Base-by-base conservation (phyloP, 1,140 invertebrate genomes). In the Aphidius ervi region DNA sequence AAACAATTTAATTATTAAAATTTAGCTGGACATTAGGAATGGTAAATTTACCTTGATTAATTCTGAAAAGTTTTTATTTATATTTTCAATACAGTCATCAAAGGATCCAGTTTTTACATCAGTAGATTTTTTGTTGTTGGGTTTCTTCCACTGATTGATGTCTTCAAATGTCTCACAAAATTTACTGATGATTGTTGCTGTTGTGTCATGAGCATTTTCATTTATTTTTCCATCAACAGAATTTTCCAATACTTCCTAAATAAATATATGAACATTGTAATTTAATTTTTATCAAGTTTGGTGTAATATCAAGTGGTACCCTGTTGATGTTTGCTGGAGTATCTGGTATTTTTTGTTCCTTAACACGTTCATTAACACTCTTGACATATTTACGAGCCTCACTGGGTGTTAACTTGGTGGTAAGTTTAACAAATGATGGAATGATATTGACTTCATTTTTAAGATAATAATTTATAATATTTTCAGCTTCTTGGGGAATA, bases 371-470 rank as follows among this genome's bases (percentile, higher is more conserved):
- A 42, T 39, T 54, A 1, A 54, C 7, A 10, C 42, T 54, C n/a
- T 54, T 54, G 39, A 54, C 42, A 10, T 54, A 54, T 5, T 39
- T 37, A 41, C 42, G 41, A 5, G 52, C 52, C 6, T 54, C 52
- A 20, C 42, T 54, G 10, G 41, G 42, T 7, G 39, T 39, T 10
- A 54, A 10, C 41, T 56, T 56, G 16, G 43, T 56, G 10, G 46
- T 47, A 5, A 46, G 45, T 45, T 56, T 56, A 20, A 42, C 42
- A 43, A 23, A 37, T 20, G 55, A 46, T 9, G 42, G 42, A 9
- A 62, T 46, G 16, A 62, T 46, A 62, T 47, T 53, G 6, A 53
- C n/a, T 54, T 54, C 41, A 20, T 45, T 52, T 46, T 60, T 50
- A 7, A 46, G 5, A 31, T 45, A 60, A 9, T 57, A 58, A 31